These are phyloP conservation scores for Embiotoca jacksoni DNA, from an alignment of 2,113 vertebrate genomes.

Conservation along the genomic window DNA sequence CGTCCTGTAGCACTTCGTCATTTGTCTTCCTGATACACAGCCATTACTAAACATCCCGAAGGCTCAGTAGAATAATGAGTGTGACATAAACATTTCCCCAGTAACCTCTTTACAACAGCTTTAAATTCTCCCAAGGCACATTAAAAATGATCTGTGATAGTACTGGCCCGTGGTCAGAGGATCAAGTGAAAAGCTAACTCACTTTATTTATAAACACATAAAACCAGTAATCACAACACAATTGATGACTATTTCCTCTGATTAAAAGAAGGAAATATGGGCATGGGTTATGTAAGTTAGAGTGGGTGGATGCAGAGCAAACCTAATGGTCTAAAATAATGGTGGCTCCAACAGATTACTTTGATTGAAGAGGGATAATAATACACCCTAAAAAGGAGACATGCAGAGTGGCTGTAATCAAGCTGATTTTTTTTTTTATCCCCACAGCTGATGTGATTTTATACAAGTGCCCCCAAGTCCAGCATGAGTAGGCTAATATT, in stretches of 20 bases:
- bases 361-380: slow-evolving; percentile 20
- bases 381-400: slow-evolving; percentile 46
- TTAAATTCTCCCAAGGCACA: slow-evolving; percentile 13
- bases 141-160: slow-evolving; percentile 11
- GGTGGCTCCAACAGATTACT: slow-evolving; percentile 19
- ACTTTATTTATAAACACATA: slow-evolving; percentile 25
- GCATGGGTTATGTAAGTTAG: slow-evolving; percentile 1
- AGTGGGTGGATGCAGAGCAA: slow-evolving; percentile 23
- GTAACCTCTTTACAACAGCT: slow-evolving; percentile 9
- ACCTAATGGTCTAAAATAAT: slow-evolving; percentile 43
- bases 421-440: slow-evolving; percentile 12
- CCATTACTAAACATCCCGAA: slow-evolving; percentile 35
- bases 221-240: slow-evolving; percentile 39
- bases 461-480: not conserved
- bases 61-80: slow-evolving; percentile 7
- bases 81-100: not conserved
- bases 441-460: not conserved
- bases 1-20: slow-evolving; percentile 17
- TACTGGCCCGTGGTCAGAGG: slow-evolving; percentile 6
- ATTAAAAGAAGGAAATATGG: slow-evolving; percentile 44
- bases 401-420: slow-evolving; percentile 13
- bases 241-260: slow-evolving; percentile 37
- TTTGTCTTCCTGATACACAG: slow-evolving; percentile 23
- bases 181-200: slow-evolving; percentile 15
- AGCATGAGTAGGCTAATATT: slow-evolving; percentile 4